These are phyloP conservation scores for Amblyopsis rosae DNA, from an alignment of 2,113 vertebrate genomes.

Conservation along the genomic window DNA sequence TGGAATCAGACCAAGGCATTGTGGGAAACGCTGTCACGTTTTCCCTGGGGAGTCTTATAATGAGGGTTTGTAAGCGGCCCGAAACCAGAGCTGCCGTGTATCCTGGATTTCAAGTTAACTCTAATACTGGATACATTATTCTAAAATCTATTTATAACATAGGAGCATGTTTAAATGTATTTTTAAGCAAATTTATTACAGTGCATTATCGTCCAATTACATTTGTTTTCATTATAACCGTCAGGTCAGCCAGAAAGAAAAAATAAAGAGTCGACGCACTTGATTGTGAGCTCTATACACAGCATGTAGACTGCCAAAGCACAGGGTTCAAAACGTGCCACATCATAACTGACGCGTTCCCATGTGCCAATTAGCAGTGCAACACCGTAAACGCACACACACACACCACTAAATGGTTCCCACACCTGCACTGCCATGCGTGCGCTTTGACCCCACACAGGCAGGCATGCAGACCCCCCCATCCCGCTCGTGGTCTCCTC, in stretches of 20 bases:
- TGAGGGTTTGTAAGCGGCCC: not conserved
- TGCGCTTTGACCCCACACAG: not conserved
- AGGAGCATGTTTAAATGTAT: too few relatives aligned
- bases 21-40: constrained; percentile 21
- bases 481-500: too few relatives aligned
- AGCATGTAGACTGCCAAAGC: not conserved
- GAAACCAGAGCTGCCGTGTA: not conserved
- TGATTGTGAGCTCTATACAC: not conserved
- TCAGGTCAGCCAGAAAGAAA: not conserved
- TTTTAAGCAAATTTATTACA: too few relatives aligned
- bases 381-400: not conserved
- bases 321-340: not conserved
- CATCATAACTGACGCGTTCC: constrained; percentile 5
- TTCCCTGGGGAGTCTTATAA: constrained; percentile 17
- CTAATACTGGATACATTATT: too few relatives aligned
- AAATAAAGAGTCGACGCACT: not conserved
- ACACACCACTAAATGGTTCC: too few relatives aligned
- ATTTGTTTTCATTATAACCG: not conserved
- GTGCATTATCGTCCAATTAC: too few relatives aligned
- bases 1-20: constrained; percentile 7
- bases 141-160: too few relatives aligned
- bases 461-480: too few relatives aligned
- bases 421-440: too few relatives aligned
- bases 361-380: not conserved
- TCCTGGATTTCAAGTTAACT: not conserved